phyloP scores from a whole-genome alignment of 2,113 vertebrate species.

The Scytalopus superciliaris region DNA sequence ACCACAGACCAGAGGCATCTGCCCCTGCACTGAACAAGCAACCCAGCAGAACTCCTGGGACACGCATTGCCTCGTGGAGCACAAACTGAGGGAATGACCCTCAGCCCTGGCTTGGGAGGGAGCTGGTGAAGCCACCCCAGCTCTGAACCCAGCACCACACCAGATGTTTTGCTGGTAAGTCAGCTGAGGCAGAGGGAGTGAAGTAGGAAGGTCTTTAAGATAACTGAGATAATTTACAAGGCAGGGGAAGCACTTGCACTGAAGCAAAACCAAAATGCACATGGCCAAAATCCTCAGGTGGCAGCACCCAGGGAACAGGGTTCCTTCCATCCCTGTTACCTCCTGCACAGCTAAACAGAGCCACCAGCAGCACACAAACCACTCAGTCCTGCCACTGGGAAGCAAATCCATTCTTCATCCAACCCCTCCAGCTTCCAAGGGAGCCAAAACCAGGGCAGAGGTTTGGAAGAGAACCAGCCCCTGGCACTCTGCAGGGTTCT shows the following conservation, averaged over 20 bases:
- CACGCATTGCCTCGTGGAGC: background rate
- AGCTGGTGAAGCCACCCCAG: background rate
- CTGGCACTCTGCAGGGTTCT: background rate
- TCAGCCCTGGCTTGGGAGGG: background rate
- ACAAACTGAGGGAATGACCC: background rate
- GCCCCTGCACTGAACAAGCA: background rate
- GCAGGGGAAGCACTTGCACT: background rate
- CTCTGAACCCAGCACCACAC: background rate
- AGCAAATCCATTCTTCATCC: background rate
- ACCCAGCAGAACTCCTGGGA: background rate
- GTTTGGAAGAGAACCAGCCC: rapidly evolving
- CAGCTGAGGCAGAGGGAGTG: background rate
- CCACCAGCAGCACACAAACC: background rate
- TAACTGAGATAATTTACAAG: background rate
- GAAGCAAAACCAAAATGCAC: background rate
- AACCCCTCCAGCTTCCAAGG: background rate
- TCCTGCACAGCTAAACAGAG: background rate
- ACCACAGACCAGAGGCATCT: background rate
- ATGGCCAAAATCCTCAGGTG: background rate
- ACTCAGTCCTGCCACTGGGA: rapidly evolving
- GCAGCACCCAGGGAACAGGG: background rate
- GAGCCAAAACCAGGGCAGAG: background rate
- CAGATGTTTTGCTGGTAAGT: background rate
- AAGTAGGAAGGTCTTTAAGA: background rate
- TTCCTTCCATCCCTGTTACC: background rate